A percentile compares a stretch with the other conserved stretches of the same genome.
phyloP scores from a whole-genome alignment of 2,113 vertebrate species.

The Parotia lawesii region DNA sequence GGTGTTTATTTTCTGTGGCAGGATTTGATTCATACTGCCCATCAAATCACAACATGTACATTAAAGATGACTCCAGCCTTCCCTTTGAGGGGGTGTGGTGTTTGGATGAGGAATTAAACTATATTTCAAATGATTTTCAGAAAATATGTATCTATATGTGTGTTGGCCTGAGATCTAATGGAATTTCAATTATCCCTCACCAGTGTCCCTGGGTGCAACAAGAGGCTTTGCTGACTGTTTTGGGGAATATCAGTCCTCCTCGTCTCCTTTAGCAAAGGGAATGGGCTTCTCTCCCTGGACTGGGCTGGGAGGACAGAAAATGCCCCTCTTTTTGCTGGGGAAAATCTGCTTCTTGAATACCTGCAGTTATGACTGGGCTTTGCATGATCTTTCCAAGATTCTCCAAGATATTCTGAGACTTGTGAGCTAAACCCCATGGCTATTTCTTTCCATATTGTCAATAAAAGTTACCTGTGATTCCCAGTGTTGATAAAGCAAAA shows the following conservation, averaged over 20 bases:
- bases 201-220: neutral
- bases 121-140: neutral
- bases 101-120: neutral
- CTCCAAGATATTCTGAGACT: neutral
- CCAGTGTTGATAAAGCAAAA: neutral
- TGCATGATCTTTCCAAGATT: neutral
- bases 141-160: neutral
- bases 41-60: neutral
- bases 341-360: neutral
- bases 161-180: neutral
- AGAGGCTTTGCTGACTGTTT: neutral
- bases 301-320: neutral
- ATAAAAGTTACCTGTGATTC: neutral
- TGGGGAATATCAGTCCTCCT: neutral
- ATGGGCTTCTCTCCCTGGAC: neutral
- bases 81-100: neutral
- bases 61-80: neutral
- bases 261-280: neutral
- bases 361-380: neutral
- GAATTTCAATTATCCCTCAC: neutral
- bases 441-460: neutral
- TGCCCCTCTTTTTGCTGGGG: neutral
- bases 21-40: neutral
- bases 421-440: neutral
- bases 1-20: neutral